Evolutionary conservation across 2,797 vertebrate genomes (phyloP).

Genomic region (Hybognathus amarus): DNA sequence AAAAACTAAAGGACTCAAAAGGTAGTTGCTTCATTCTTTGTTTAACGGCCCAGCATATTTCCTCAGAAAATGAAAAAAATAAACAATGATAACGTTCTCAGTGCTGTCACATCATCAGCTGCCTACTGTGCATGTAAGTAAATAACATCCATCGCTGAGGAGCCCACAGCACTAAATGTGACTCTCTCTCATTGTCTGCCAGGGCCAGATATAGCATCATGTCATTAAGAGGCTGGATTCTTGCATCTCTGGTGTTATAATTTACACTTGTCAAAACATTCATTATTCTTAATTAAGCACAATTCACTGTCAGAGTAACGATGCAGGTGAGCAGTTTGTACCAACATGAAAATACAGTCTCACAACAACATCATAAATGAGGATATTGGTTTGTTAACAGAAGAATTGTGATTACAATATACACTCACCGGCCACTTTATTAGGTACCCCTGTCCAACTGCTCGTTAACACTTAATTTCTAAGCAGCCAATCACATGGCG

Average conservation of each 20-base stretch:
- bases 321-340: background rate
- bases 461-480: too few relatives aligned
- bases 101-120: background rate
- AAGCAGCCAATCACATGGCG: too few relatives aligned
- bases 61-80: too few relatives aligned
- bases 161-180: conserved; percentile 36
- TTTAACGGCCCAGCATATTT: background rate
- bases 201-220: conserved; percentile 14
- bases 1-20: background rate
- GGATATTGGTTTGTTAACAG: background rate
- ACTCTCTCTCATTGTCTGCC: conserved; percentile 35
- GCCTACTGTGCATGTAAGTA: background rate
- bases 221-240: background rate
- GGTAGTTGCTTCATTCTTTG: background rate
- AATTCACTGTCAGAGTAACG: background rate
- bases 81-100: background rate
- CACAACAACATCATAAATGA: background rate
- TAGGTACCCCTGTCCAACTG: too few relatives aligned
- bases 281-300: conserved; percentile 18
- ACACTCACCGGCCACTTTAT: too few relatives aligned
- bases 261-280: conserved; percentile 10
- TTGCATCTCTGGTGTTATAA: conserved; percentile 24
- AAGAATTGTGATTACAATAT: background rate
- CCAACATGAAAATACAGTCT: background rate
- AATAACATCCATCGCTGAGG: conserved; percentile 40